phyloP scores from a whole-genome alignment of 2,888 invertebrate species.

The Trimorus sp. region DNA sequence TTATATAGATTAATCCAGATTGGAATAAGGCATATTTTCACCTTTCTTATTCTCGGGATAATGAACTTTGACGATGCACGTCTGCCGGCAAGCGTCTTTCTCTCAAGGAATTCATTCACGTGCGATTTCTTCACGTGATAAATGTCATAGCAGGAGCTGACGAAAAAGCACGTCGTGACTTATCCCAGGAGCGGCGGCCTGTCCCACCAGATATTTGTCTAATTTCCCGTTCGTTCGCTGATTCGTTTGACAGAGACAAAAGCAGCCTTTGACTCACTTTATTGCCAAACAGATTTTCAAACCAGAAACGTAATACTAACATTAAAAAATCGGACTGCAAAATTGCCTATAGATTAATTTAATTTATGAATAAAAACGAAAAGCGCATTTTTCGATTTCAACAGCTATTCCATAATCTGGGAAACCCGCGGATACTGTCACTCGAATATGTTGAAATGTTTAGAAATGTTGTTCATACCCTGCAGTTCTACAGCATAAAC shows the following conservation, averaged over 20 bases:
- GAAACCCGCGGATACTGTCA: too few relatives aligned
- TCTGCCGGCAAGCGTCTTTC: slow-evolving; percentile 7
- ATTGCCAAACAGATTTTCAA: background rate
- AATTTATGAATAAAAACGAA: too few relatives aligned
- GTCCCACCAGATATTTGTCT: slow-evolving; percentile 19
- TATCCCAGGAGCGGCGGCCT: slow-evolving; percentile 20
- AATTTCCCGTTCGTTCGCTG: slow-evolving; percentile 2
- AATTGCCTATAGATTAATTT: too few relatives aligned
- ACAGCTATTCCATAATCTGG: too few relatives aligned
- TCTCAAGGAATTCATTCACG: slow-evolving; percentile 42
- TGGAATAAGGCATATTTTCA: slow-evolving; percentile 13
- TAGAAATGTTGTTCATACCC: too few relatives aligned
- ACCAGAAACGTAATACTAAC: background rate
- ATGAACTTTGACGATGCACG: background rate
- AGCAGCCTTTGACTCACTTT: slow-evolving; percentile 15
- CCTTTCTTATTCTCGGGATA: slow-evolving; percentile 10
- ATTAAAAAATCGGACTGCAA: too few relatives aligned
- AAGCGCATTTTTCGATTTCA: too few relatives aligned
- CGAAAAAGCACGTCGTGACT: slow-evolving; percentile 38
- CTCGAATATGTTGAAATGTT: too few relatives aligned
- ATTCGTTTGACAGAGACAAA: slow-evolving; percentile 25
- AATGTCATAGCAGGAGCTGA: slow-evolving; percentile 30
- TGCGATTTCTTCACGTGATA: slow-evolving; percentile 43
- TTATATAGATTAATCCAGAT: background rate
- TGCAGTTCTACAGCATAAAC: too few relatives aligned